Evolutionary conservation across 2,113 vertebrate genomes (phyloP).

Genomic region (Clarias gariepinus): DNA sequence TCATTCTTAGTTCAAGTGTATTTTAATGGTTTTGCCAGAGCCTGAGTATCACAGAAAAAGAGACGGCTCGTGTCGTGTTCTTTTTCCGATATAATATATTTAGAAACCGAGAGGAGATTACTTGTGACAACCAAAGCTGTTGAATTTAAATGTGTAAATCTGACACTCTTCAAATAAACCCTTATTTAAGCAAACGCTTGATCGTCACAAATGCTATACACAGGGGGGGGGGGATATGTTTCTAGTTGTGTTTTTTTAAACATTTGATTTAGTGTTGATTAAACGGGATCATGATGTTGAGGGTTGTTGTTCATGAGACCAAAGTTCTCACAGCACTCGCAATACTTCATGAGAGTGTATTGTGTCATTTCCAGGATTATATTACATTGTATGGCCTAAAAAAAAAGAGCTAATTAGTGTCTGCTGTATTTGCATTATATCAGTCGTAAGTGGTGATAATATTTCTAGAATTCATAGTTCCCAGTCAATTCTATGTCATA

Average conservation of each 20-base stretch:
- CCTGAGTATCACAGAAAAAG: neutral
- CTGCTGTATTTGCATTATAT: neutral
- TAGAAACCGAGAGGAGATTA: neutral
- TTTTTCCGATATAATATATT: neutral
- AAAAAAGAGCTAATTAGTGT: neutral
- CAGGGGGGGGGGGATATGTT: neutral
- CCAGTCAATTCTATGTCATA: neutral
- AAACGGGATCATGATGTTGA: neutral
- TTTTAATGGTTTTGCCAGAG: conserved; percentile 43
- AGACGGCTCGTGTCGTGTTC: neutral
- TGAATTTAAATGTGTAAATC: neutral
- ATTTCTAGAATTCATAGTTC: neutral
- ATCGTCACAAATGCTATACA: neutral
- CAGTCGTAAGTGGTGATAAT: neutral
- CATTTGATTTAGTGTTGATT: neutral
- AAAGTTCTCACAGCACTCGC: neutral
- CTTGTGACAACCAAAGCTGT: neutral
- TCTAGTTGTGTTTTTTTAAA: neutral
- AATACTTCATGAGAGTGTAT: neutral
- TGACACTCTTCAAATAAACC: neutral
- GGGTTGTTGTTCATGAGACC: neutral
- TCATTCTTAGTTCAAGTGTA: conserved; percentile 45
- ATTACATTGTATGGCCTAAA: neutral
- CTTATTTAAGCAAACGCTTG: neutral
- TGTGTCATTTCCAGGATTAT: neutral